A percentile compares a stretch with the other conserved stretches of the same genome.
Evolutionary conservation across 2,113 vertebrate species (phyloP).

Genomic region (Promerops cafer): DNA sequence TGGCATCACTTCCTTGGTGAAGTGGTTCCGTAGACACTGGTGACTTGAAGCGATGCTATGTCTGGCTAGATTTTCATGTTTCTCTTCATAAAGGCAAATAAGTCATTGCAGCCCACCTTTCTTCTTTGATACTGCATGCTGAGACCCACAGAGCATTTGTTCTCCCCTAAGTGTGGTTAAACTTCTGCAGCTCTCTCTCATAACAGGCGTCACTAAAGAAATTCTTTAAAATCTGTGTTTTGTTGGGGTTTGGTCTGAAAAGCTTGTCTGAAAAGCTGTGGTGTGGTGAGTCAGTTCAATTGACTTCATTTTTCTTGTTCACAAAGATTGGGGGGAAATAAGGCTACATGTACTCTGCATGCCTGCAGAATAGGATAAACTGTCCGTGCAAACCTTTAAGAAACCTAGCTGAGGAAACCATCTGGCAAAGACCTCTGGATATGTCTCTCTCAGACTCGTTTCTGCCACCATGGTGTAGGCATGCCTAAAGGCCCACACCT

Average conservation of each 20-base stretch:
- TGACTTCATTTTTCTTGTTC: not conserved
- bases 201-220: not conserved
- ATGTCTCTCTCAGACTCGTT: not conserved
- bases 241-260: not conserved
- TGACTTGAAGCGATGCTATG: not conserved
- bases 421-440: not conserved
- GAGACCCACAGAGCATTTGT: not conserved
- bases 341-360: fast-evolving
- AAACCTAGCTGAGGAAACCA: not conserved
- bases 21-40: not conserved
- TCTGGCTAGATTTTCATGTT: not conserved
- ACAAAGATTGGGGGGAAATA: not conserved
- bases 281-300: not conserved
- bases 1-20: not conserved
- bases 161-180: not conserved
- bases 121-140: not conserved
- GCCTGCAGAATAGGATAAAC: not conserved
- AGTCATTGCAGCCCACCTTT: not conserved
- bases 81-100: not conserved
- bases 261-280: not conserved
- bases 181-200: not conserved
- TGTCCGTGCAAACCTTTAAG: not conserved
- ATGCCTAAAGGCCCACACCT: not conserved
- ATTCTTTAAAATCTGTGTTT: not conserved
- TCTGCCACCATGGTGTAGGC: not conserved